These are phyloP conservation scores for Solen grandis DNA, from an alignment of 1,140 invertebrate species.

Conservation along the genomic window DNA sequence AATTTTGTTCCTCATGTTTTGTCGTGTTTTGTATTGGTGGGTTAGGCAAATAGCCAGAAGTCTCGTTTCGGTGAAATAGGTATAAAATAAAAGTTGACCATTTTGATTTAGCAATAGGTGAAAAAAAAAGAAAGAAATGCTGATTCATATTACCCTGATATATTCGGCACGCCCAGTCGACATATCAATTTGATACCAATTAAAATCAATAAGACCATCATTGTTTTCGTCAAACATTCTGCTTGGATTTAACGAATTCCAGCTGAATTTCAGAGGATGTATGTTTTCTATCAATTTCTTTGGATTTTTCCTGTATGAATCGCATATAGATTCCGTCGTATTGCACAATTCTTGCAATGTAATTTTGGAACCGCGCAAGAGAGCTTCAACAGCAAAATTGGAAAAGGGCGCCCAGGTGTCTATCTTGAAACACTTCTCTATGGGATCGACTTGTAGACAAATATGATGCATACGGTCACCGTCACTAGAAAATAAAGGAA, in stretches of 20 bases:
- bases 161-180: constrained; percentile 1
- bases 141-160: too few relatives aligned
- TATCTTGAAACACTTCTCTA: not conserved
- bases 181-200: not conserved
- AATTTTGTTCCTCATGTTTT: too few relatives aligned
- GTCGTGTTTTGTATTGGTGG: too few relatives aligned
- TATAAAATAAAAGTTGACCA: too few relatives aligned
- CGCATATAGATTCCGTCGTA: not conserved
- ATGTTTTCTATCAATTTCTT: not conserved
- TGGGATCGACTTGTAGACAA: not conserved
- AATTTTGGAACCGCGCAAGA: not conserved
- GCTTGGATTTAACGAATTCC: not conserved
- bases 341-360: not conserved
- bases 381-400: constrained; percentile 16
- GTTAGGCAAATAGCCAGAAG: too few relatives aligned
- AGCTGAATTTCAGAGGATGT: not conserved
- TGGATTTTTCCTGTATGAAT: not conserved
- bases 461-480: not conserved
- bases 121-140: too few relatives aligned
- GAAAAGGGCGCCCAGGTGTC: constrained; percentile 44
- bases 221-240: constrained; percentile 18
- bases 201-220: constrained; percentile 11
- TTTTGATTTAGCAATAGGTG: too few relatives aligned
- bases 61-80: too few relatives aligned
- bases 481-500: not conserved